Base-by-base conservation (phyloP, 2,797 vertebrate genomes). In the Fistularia commersonii region DNA sequence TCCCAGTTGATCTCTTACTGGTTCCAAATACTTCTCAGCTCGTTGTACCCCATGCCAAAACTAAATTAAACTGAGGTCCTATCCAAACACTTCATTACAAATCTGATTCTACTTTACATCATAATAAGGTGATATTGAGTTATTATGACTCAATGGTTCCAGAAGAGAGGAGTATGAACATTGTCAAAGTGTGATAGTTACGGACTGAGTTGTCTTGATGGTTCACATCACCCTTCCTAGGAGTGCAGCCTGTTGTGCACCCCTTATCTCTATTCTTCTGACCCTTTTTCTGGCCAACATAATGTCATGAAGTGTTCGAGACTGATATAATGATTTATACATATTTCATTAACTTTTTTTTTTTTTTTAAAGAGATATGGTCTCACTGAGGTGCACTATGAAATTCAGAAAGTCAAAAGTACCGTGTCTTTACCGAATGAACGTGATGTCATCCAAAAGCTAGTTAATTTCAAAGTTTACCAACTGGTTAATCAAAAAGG, bases 1-100 rank as follows among this genome's bases (percentile, higher is more conserved):
- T 79, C 68, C 69, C 67, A 43, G 72, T 69, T 76, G 75, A 82
- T 81, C 82, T 81, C 75, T 81, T 79, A 81, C 81, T 83, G 78
- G 75, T 64, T 75, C 67, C 80, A 80, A 85, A 83, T 81, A 76
- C 74, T 82, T 86, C 66, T 75, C 82, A 82, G 74, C 77, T 82
- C 79, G 82, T 82, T 84, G 76, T 74, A 57, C 66, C 66, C 67
- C 55, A 50, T 66, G 79, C 76, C 72, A 72, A 64, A 72, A 60
- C 76, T 81, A 81, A 83, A 82, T 87, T 77, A 81, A 74, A 79
- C 57, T 45, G 36, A 69, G 69, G 66, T 52, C 65, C 65, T 58
- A 41, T 58, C 65, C 59, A 32, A 44, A 31, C 55, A 62, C 72
- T 52, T 47, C 57, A 10, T 56, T 39, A 11, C 31, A 1, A 64